Percentiles rank a stretch among this genome's conserved stretches.
Evolutionary conservation across 2,797 vertebrate genomes (phyloP).

Genomic region (Argya squamiceps): DNA sequence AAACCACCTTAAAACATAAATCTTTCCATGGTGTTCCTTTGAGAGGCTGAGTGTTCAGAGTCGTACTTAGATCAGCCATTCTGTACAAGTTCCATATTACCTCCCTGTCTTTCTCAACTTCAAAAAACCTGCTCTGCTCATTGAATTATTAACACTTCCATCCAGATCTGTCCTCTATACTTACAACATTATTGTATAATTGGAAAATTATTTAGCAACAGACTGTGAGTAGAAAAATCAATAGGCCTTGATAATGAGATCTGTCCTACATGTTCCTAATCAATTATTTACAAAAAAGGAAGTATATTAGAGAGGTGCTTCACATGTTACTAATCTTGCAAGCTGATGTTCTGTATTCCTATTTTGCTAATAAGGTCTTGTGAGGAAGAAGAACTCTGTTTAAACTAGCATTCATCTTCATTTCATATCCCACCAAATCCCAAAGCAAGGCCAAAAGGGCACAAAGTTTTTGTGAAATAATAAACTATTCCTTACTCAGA

Average conservation of each 20-base stretch:
- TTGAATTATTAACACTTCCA: slow-evolving; percentile 9
- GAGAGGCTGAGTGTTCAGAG: background rate
- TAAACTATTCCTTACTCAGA: slow-evolving; percentile 42
- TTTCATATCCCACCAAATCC: slow-evolving; percentile 55
- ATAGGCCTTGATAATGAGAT: slow-evolving; percentile 52
- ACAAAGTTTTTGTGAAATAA: slow-evolving; percentile 38
- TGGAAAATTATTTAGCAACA: slow-evolving; percentile 42
- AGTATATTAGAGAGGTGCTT: background rate
- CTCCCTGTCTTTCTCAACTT: background rate
- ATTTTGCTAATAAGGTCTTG: slow-evolving; percentile 40
- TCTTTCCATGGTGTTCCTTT: background rate
- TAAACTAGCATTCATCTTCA: slow-evolving; percentile 63
- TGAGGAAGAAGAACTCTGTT: slow-evolving; percentile 44
- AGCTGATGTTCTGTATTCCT: background rate
- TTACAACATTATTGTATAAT: slow-evolving; percentile 28
- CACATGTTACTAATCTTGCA: background rate
- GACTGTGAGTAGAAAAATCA: slow-evolving; percentile 23
- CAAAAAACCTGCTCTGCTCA: background rate
- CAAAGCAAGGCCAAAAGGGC: slow-evolving; percentile 61
- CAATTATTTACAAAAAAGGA: slow-evolving; percentile 28
- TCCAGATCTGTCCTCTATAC: background rate
- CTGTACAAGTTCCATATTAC: background rate
- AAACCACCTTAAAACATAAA: background rate
- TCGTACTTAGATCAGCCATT: background rate
- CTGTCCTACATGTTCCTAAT: slow-evolving; percentile 4